phyloP scores from a whole-genome alignment of 2,797 vertebrate species.

The Typhlichthys subterraneus region DNA sequence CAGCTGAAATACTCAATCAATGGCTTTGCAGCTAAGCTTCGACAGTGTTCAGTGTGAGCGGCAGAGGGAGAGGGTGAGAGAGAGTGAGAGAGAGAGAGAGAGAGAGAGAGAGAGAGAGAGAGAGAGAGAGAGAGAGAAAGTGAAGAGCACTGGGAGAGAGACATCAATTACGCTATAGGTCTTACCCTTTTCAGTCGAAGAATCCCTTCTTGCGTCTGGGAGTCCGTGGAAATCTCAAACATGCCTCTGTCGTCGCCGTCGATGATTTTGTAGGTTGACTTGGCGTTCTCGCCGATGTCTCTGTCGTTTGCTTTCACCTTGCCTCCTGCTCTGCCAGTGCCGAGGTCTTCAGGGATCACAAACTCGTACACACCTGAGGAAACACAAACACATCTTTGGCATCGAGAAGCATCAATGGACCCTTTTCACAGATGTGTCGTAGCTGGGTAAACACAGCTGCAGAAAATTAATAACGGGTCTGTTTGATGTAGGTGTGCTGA shows the following conservation, averaged over 20 bases:
- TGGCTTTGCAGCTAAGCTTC: neutral
- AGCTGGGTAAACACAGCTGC: too few relatives aligned
- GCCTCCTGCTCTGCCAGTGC: constrained; percentile 87
- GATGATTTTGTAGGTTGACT: constrained; percentile 90
- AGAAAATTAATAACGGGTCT: too few relatives aligned
- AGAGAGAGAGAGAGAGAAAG: constrained; percentile 2
- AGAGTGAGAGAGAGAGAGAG: neutral
- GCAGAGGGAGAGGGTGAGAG: neutral
- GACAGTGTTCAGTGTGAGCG: neutral
- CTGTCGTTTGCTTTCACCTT: constrained; percentile 92
- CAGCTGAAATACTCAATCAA: constrained; percentile 9
- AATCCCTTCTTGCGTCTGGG: constrained; percentile 92
- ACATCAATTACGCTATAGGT: neutral
- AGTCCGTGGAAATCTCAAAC: constrained; percentile 91
- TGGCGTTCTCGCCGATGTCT: constrained; percentile 93
- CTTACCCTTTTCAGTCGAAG: constrained; percentile 91
- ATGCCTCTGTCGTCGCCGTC: constrained; percentile 90
- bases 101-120: neutral
- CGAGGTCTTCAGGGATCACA: constrained; percentile 90
- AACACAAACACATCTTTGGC: constrained; percentile 8
- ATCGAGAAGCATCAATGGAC: constrained; percentile 12
- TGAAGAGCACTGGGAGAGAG: neutral
- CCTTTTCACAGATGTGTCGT: too few relatives aligned
- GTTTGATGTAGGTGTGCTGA: too few relatives aligned
- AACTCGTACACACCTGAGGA: constrained; percentile 92